phyloP scores from a whole-genome alignment of 2,888 invertebrate species.

The Oscheius sp. region DNA sequence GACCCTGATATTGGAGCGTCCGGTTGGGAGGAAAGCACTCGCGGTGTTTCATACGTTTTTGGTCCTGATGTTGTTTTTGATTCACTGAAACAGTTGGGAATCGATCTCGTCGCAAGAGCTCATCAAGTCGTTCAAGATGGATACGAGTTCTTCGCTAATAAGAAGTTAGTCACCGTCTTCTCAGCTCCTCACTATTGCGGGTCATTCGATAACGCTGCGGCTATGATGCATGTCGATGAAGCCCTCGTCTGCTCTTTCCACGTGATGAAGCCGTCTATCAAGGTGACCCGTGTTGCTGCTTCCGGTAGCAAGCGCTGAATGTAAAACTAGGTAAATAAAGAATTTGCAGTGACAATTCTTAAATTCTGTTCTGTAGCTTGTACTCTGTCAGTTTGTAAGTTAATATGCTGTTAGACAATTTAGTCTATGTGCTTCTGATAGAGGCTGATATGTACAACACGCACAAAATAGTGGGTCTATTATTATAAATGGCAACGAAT shows the following conservation, averaged over 20 bases:
- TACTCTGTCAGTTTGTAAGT: no score
- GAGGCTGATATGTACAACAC: slow-evolving; percentile 28
- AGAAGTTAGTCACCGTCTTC: slow-evolving; percentile 58
- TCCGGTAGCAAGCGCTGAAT: slow-evolving; percentile 1
- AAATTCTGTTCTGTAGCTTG: no score
- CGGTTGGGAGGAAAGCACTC: slow-evolving; percentile 38
- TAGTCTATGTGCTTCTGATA: slow-evolving; percentile 18
- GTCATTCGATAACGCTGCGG: slow-evolving; percentile 63
- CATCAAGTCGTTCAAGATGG: slow-evolving; percentile 74
- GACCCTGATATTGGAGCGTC: slow-evolving; percentile 39
- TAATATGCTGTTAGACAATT: no score
- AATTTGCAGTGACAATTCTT: slow-evolving; percentile 12
- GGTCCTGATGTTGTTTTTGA: slow-evolving; percentile 74
- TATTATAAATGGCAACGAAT: slow-evolving; percentile 5
- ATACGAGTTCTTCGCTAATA: slow-evolving; percentile 74
- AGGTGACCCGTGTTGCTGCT: slow-evolving; percentile 5
- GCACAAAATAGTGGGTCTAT: neutral
- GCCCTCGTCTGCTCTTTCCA: slow-evolving; percentile 58
- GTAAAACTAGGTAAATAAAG: neutral
- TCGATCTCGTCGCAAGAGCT: slow-evolving; percentile 61
- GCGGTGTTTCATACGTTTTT: slow-evolving; percentile 76
- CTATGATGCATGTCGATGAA: slow-evolving; percentile 64
- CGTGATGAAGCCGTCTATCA: slow-evolving; percentile 31
- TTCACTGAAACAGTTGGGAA: slow-evolving; percentile 44
- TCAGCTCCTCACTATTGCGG: slow-evolving; percentile 60